These are phyloP conservation scores for Alexandromys fortis DNA, from an alignment of 2,113 vertebrate genomes.

Conservation along the genomic window DNA sequence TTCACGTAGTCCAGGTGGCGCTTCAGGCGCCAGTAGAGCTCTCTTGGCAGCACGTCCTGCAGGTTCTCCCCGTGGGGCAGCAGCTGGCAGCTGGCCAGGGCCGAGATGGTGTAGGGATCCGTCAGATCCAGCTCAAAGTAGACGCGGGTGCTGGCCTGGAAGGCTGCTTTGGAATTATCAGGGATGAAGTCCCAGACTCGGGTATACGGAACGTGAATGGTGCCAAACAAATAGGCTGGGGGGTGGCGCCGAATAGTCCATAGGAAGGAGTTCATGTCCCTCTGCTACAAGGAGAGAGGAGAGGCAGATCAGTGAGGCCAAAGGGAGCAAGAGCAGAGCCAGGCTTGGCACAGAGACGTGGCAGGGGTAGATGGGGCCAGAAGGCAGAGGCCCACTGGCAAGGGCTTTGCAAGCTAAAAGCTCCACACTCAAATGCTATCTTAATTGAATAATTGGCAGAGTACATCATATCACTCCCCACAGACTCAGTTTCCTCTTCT, in stretches of 20 bases:
- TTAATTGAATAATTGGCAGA: neutral
- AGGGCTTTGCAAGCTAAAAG: neutral
- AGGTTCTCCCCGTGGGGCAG: constrained; percentile 96
- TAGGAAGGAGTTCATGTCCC: constrained; percentile 97
- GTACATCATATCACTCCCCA: neutral
- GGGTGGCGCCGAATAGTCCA: constrained; percentile 93
- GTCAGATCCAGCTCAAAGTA: constrained; percentile 98
- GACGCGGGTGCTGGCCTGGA: constrained; percentile 92
- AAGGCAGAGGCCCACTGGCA: neutral
- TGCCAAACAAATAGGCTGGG: constrained; percentile 96
- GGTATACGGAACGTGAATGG: constrained; percentile 98
- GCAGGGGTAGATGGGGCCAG: neutral
- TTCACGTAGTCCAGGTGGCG: constrained; percentile 98
- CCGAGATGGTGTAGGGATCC: constrained; percentile 95
- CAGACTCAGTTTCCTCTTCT: constrained; percentile 54
- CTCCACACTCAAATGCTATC: neutral
- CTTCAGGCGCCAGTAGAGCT: constrained; percentile 97
- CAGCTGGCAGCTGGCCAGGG: constrained; percentile 96
- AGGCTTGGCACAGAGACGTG: neutral
- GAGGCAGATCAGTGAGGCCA: constrained; percentile 7
- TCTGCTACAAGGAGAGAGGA: constrained; percentile 87
- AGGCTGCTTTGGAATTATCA: constrained; percentile 94
- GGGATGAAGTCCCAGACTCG: constrained; percentile 98
- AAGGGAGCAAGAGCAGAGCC: neutral
- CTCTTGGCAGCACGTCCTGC: constrained; percentile 93